phyloP scores from a whole-genome alignment of 2,113 vertebrate genomes.

The Micromys minutus region DNA sequence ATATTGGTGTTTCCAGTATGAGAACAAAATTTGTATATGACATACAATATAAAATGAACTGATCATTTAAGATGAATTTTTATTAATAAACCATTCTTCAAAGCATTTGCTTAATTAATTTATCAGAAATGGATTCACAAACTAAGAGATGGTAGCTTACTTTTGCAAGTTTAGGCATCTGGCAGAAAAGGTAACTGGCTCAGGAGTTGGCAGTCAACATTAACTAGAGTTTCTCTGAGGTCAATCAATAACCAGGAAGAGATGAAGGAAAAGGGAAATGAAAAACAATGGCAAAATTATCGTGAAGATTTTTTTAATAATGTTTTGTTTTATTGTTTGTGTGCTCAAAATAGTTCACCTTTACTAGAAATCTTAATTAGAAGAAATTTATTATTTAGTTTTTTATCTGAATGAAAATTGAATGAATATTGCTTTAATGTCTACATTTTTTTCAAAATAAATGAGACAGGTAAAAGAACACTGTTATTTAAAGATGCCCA shows the following conservation, averaged over 20 bases:
- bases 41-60: not conserved
- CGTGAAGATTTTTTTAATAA: not conserved
- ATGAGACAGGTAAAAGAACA: not conserved
- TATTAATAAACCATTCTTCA: not conserved
- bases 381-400: not conserved
- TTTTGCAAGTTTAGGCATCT: not conserved
- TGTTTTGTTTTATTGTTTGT: not conserved
- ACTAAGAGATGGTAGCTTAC: not conserved
- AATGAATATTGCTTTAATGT: not conserved
- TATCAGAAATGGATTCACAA: not conserved
- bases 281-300: not conserved
- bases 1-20: not conserved
- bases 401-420: not conserved
- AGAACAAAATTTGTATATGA: not conserved
- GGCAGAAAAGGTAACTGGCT: not conserved
- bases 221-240: not conserved
- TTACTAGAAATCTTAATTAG: not conserved
- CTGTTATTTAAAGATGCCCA: no score
- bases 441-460: not conserved
- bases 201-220: not conserved
- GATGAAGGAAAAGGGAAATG: not conserved
- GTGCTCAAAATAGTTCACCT: not conserved
- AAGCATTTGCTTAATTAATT: constrained; percentile 9
- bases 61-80: not conserved
- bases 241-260: not conserved